Base-by-base conservation (phyloP, 1,140 invertebrate genomes). In the Lethocerus indicus region DNA sequence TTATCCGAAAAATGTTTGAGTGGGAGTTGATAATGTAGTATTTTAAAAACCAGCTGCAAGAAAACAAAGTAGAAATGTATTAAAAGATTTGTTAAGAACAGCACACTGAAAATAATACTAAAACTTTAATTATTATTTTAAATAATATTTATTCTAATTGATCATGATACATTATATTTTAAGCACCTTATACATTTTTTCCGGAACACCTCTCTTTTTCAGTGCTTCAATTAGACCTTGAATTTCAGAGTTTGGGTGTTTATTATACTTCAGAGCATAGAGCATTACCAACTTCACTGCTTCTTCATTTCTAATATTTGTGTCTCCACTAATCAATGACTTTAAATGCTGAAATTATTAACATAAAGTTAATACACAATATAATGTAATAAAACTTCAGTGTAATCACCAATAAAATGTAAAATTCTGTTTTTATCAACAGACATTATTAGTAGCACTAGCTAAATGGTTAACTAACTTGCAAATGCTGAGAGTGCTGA, bases 201-300 rank as follows among this genome's bases (percentile, higher is more conserved):
- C 76, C 23, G 69, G 63, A 58, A 77, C 68, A 25, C 77, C 76
- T 59, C 78, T 73, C 56, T 72, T 77, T 56, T 79, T 79, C 39
- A 94, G 69, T 40, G 78, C 71, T 24, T 84, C 77, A 43, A 87
- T 62, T 39, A 93, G 69, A 24, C 73, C 71, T 5, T 69, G 67
- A n/a, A 83, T 76, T 55, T 91, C 89, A 64, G 87, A 89, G 62
- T 79, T 90, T 43, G 79, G 78, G 60, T 91, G 81, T 54, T 82
- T 81, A 64, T 94, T 88, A 66, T 95, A 98, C 39, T 88, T 76
- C 23, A 98, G 66, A 2, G 87, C 86, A 69, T 98, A 98, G 13
- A 99, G 61, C 69, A 92, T 83, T 0, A 96, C 88, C 40, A 98
- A 69, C 56, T 90, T 79, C 1, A 81, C 70, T 20, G 85, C 82